Evolutionary conservation across 1,140 invertebrate genomes (phyloP).

Genomic region (Papilio glaucus): DNA sequence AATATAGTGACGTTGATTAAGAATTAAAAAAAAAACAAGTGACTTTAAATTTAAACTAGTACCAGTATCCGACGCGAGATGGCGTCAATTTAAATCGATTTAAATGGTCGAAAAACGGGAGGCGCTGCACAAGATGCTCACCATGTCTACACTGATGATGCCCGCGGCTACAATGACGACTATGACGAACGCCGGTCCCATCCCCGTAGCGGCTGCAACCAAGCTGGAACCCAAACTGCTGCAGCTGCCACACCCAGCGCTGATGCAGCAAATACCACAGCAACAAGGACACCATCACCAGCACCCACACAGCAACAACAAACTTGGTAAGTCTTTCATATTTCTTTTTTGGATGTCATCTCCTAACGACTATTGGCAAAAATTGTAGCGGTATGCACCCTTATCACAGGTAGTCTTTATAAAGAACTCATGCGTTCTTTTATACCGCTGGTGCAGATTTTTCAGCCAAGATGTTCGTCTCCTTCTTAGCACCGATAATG

Average conservation of each 20-base stretch:
- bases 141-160: constrained; percentile 87
- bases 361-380: too few relatives aligned
- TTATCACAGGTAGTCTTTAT: too few relatives aligned
- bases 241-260: constrained; percentile 73
- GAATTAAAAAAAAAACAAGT: constrained; percentile 8
- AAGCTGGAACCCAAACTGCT: constrained; percentile 83
- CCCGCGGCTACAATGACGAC: constrained; percentile 85
- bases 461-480: too few relatives aligned
- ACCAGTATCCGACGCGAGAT: constrained; percentile 41
- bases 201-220: constrained; percentile 85
- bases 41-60: constrained; percentile 4
- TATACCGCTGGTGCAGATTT: too few relatives aligned
- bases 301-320: constrained; percentile 68
- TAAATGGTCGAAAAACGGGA: constrained; percentile 27
- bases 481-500: too few relatives aligned
- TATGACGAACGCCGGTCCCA: constrained; percentile 84
- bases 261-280: constrained; percentile 71
- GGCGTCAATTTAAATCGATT: constrained; percentile 48
- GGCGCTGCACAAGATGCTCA: constrained; percentile 79
- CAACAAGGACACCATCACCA: constrained; percentile 71
- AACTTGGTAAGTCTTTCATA: constrained; percentile 65
- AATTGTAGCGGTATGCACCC: too few relatives aligned
- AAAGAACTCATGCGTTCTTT: too few relatives aligned
- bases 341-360: constrained; percentile 11
- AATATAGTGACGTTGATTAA: constrained; percentile 12